Conservation (phyloP, 2,888 invertebrate genomes). For the Willowsia nigromaculata region DNA sequence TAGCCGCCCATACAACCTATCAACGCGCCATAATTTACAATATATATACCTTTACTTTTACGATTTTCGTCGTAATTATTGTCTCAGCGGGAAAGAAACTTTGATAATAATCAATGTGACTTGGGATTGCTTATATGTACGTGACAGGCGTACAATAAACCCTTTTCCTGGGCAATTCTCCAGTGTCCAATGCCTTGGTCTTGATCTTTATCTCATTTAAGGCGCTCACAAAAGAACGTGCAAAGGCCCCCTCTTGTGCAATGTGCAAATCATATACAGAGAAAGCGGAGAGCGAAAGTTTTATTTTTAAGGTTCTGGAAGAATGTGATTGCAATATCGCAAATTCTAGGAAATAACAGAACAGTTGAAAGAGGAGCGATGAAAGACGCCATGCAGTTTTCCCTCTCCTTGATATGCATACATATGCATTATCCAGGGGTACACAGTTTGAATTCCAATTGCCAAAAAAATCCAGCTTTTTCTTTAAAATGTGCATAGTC, state of each 20-base stretch:
- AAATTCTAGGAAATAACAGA: slow-evolving; percentile 3
- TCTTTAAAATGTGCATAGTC: background rate
- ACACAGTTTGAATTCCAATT: slow-evolving; percentile 5
- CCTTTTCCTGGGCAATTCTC: background rate
- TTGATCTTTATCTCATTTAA: slow-evolving; percentile 52
- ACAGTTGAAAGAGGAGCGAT: background rate
- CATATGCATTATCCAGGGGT: background rate
- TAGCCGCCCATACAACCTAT: too few species aligned
- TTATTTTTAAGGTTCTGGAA: background rate
- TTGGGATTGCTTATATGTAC: slow-evolving; percentile 40
- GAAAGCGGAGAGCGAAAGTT: slow-evolving; percentile 13
- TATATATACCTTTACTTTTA: background rate
- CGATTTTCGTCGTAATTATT: slow-evolving; percentile 26
- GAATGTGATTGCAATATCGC: slow-evolving; percentile 29
- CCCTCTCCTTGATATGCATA: background rate
- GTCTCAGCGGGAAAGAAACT: slow-evolving; percentile 23
- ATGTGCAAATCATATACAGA: background rate
- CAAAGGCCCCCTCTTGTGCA: background rate
- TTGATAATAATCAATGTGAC: slow-evolving; percentile 54
- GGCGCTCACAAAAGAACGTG: background rate
- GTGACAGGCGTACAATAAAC: slow-evolving; percentile 14
- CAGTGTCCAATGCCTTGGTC: background rate
- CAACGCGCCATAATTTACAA: background rate
- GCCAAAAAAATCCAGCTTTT: background rate
- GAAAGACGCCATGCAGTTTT: background rate